Percentiles rank a stretch among this genome's conserved stretches.
Evolutionary conservation across 2,888 invertebrate species (phyloP).

Genomic region (Rhorus exstirpatorius): DNA sequence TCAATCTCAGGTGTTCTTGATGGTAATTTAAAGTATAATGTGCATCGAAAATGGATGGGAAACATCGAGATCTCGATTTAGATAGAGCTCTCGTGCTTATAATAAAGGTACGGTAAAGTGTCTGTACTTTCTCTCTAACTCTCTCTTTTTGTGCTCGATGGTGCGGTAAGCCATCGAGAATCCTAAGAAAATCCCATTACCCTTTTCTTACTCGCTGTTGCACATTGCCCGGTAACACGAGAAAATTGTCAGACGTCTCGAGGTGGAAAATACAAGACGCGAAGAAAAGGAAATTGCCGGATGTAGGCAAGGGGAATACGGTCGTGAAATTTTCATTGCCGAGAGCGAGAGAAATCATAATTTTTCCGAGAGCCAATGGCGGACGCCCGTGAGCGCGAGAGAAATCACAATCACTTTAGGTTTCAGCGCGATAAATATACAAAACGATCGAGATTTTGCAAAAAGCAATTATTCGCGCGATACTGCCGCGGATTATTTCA

Average conservation of each 20-base stretch:
- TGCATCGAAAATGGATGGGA: neutral
- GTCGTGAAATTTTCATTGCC: neutral
- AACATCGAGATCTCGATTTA: conserved; percentile 2
- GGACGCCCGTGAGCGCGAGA: neutral
- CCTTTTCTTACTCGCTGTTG: neutral
- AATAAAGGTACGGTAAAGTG: neutral
- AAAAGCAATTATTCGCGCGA: conserved; percentile 47
- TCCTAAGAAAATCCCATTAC: conserved; percentile 36
- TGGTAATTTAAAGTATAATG: too few relatives aligned
- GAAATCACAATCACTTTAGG: neutral
- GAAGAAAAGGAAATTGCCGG: conserved; percentile 13
- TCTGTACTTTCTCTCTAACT: neutral
- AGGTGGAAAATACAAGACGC: conserved; percentile 20
- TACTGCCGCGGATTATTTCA: too few relatives aligned
- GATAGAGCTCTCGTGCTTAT: neutral
- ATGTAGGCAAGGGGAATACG: conserved; percentile 1
- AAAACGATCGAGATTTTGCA: conserved; percentile 12
- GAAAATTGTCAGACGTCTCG: conserved; percentile 21
- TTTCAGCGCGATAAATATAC: neutral
- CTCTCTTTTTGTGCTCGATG: conserved; percentile 6
- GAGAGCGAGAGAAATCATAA: neutral
- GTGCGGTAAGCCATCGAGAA: conserved; percentile 23
- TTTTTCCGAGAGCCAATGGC: neutral
- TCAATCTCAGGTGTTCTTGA: too few relatives aligned
- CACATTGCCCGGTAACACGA: neutral